Evolutionary conservation across 2,888 invertebrate genomes (phyloP).

Genomic region (Zygothrica quintamaculata): DNA sequence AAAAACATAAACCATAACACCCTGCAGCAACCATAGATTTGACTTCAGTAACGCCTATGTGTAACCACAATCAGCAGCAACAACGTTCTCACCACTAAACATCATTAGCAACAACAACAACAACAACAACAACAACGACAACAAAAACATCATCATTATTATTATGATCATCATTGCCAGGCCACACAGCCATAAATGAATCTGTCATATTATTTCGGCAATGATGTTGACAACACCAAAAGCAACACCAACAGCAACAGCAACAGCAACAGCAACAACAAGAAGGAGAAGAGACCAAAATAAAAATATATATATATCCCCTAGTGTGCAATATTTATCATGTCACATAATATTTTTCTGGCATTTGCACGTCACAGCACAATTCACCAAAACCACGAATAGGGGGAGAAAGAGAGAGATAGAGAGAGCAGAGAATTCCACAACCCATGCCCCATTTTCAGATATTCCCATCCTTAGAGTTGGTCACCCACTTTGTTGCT

Average conservation of each 20-base stretch:
- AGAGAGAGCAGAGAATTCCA: no score
- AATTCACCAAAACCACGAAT: constrained; percentile 17
- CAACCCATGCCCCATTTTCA: no score
- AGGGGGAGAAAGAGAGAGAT: no score
- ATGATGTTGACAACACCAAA: constrained; percentile 70
- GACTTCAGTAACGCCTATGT: constrained; percentile 44
- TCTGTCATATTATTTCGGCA: constrained; percentile 81
- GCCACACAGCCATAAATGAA: constrained; percentile 69
- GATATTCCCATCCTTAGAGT: constrained; percentile 1
- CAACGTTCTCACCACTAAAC: constrained; percentile 2
- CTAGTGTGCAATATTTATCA: constrained; percentile 78
- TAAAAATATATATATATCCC: constrained; percentile 35
- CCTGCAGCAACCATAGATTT: constrained; percentile 51
- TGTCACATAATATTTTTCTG: constrained; percentile 82
- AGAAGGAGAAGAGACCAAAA: no score
- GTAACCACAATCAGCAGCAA: constrained; percentile 40
- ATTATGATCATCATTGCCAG: constrained; percentile 41
- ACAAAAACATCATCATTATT: constrained; percentile 22
- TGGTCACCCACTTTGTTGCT: constrained; percentile 10
- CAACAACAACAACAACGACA: constrained; percentile 31
- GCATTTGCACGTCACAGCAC: constrained; percentile 79
- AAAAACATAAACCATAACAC: constrained; percentile 59
- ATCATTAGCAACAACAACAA: constrained; percentile 30
- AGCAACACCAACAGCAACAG: constrained; percentile 14
- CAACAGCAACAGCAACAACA: constrained; percentile 26